phyloP scores from a whole-genome alignment of 1,140 invertebrate species.

The Leptopilina clavipes region DNA sequence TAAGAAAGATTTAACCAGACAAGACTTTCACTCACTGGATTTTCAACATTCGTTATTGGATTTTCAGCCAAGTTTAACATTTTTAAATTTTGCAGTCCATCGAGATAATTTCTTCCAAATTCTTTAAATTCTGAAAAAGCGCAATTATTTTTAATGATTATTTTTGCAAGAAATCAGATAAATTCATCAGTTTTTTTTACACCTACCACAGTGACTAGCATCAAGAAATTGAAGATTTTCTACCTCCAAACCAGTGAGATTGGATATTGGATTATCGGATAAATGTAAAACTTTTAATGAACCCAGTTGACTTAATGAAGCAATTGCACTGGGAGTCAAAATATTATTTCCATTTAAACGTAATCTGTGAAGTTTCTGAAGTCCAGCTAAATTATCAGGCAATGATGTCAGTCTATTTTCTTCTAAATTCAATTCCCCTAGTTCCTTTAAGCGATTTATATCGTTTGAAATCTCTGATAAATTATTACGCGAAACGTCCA shows the following conservation, averaged over 20 bases:
- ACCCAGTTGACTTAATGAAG: slow-evolving; percentile 54
- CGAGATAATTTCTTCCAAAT: slow-evolving; percentile 55
- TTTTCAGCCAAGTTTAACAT: slow-evolving; percentile 63
- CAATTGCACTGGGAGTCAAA: slow-evolving; percentile 43
- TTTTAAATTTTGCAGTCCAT: slow-evolving; percentile 57
- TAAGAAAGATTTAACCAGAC: slow-evolving; percentile 66
- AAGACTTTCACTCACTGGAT: slow-evolving; percentile 59
- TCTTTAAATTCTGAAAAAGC: slow-evolving; percentile 54
- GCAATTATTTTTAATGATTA: neutral
- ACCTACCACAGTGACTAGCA: slow-evolving; percentile 64
- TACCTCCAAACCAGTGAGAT: slow-evolving; percentile 58
- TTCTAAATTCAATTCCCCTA: slow-evolving; percentile 63
- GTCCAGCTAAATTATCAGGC: slow-evolving; percentile 52
- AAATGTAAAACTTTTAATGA: slow-evolving; percentile 59
- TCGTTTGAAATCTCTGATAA: slow-evolving; percentile 54
- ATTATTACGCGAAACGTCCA: slow-evolving; percentile 65
- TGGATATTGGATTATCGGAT: slow-evolving; percentile 60
- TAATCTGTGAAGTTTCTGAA: slow-evolving; percentile 58
- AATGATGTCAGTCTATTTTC: slow-evolving; percentile 61
- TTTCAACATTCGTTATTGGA: slow-evolving; percentile 61
- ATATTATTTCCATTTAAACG: slow-evolving; percentile 62
- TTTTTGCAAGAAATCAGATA: too few relatives aligned
- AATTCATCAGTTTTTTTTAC: neutral
- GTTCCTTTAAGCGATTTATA: slow-evolving; percentile 57
- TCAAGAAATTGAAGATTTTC: slow-evolving; percentile 56